Conservation (phyloP, 2,113 vertebrate species). For the Tringa solitaria region DNA sequence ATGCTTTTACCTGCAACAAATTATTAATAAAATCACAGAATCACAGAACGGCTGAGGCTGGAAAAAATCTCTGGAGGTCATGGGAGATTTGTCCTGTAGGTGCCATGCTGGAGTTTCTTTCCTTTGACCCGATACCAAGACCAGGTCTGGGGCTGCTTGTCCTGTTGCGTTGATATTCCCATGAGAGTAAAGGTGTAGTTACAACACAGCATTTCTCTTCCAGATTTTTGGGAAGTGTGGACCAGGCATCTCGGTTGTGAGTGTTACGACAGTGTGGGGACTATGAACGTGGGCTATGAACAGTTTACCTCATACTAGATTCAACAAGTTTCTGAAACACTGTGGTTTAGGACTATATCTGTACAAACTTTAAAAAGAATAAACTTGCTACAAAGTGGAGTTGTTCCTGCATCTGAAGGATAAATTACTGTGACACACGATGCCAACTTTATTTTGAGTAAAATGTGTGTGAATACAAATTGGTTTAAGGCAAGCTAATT, state of each 20-base stretch:
- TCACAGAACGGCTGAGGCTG: not conserved
- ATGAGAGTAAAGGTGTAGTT: not conserved
- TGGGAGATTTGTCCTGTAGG: rapidly evolving
- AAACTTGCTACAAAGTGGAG: not conserved
- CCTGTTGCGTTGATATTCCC: not conserved
- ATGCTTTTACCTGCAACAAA: not conserved
- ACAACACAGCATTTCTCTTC: not conserved
- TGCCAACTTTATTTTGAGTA: not conserved
- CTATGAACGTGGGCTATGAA: not conserved
- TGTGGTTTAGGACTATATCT: not conserved
- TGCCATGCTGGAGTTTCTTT: not conserved
- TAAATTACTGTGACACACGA: not conserved
- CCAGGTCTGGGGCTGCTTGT: not conserved
- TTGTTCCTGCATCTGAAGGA: not conserved
- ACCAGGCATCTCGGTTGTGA: rapidly evolving
- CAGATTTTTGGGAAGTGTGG: not conserved
- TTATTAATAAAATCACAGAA: not conserved
- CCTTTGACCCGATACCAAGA: not conserved
- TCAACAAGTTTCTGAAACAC: not conserved
- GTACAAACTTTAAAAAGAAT: not conserved
- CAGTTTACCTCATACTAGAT: not conserved
- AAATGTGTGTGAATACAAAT: not conserved
- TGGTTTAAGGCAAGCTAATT: not conserved
- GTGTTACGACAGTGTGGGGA: too few relatives aligned
- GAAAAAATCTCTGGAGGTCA: not conserved